phyloP scores from a whole-genome alignment of 2,113 vertebrate species.

The Pluvialis apricaria region DNA sequence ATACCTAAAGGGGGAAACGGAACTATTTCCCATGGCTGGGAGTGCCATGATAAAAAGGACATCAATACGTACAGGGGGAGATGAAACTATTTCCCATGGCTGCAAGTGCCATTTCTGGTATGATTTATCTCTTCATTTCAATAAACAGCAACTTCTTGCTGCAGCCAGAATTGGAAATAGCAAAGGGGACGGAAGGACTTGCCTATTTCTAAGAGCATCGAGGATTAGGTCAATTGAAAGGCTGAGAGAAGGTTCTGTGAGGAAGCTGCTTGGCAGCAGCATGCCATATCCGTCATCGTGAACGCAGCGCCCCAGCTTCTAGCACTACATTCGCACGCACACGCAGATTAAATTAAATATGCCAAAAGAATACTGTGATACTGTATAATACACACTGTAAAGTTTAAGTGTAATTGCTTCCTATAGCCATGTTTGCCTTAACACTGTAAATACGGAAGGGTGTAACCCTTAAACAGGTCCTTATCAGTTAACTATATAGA shows the following conservation, averaged over 20 bases:
- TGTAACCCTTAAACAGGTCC: slow-evolving; percentile 18
- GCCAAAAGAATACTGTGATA: not conserved
- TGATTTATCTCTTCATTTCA: not conserved
- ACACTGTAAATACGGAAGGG: slow-evolving; percentile 48
- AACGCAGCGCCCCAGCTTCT: not conserved
- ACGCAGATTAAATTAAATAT: not conserved
- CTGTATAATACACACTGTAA: not conserved
- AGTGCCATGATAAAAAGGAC: not conserved
- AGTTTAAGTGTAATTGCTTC: slow-evolving; percentile 10
- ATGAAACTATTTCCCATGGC: not conserved
- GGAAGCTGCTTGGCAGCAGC: not conserved
- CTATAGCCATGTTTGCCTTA: slow-evolving; percentile 21
- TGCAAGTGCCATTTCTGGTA: not conserved
- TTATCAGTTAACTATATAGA: slow-evolving; percentile 47
- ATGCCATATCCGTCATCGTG: accelerated
- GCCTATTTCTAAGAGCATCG: not conserved
- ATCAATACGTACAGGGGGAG: not conserved
- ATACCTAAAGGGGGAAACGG: not conserved
- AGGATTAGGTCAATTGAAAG: not conserved
- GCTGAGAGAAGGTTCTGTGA: not conserved
- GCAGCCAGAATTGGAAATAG: not conserved
- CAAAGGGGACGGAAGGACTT: not conserved
- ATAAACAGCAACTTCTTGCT: not conserved
- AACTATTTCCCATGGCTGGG: not conserved
- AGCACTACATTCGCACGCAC: not conserved